Evolutionary conservation across 37 sponge, comb jelly and placozoan genomes (phyloP), one percentile per base, ranked within the genome.

Genomic region (Halisarca cf. caerulea): DNA sequence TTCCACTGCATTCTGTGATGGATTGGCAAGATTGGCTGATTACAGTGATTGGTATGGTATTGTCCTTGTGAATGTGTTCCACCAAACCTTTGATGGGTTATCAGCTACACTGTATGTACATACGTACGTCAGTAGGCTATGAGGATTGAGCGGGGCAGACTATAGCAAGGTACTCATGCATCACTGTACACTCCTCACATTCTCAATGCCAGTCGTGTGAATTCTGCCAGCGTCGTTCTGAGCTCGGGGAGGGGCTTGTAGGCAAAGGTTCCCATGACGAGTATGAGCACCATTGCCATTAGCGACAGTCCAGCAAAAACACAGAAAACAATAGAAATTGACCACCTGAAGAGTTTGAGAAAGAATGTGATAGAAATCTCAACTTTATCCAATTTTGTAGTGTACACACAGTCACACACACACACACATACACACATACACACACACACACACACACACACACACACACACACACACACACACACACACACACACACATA

Each of bases 391-490:
- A n/a, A n/a, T n/a, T n/a, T n/a, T n/a, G n/a, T n/a, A n/a, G n/a
- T 6, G 5, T 23, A 23, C 64, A 15, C 64, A 23, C 64, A 23
- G 5, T 7, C 64, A 23, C 64, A 61, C 30, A 27, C 64, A 61
- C 64, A 61, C 64, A 61, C 30, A 28, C 24, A 61, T 23, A 61
- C 64, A 61, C 64, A 61, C 64, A 23, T 15, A 27, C 64, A 61
- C 28, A 61, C 64, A 61, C 64, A 61, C 64, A 61, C 28, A 27
- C 15, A 61, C 64, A 61, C 64, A 61, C 28, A 61, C 6, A 61
- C 64, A 61, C 28, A 61, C 64, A 27, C 24, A 61, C 64, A 61
- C 64, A 23, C 6, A 47, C 51, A 47, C 51, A 47, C 51, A 47
- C 51, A 47, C 51, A 11, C 51, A 47, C 51, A 47, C 51, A 47